Evolutionary conservation across 2,888 invertebrate genomes (phyloP).

Genomic region (Neria commutata): DNA sequence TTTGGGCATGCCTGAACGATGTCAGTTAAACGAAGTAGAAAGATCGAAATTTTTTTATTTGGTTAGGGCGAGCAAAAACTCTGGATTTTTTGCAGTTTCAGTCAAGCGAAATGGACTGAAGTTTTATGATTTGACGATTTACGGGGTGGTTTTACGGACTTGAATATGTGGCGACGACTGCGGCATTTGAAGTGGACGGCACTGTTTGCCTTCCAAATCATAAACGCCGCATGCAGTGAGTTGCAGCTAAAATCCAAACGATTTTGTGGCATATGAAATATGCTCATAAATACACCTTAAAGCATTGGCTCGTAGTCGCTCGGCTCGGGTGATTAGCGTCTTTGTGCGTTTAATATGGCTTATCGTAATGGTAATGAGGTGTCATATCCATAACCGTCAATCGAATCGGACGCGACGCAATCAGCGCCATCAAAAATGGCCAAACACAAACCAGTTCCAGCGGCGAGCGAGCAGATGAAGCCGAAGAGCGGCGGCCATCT

Average conservation of each 20-base stretch:
- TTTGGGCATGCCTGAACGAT: too few species aligned
- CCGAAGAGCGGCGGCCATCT: too few species aligned
- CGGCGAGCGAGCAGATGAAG: constrained; percentile 42
- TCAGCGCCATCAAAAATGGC: constrained; percentile 24
- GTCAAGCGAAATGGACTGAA: not conserved
- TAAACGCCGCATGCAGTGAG: too few species aligned
- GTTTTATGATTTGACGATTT: not conserved
- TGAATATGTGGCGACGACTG: not conserved
- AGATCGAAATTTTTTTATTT: too few species aligned
- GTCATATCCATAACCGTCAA: too few species aligned
- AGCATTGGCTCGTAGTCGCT: constrained; percentile 38
- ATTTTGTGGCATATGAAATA: constrained; percentile 45
- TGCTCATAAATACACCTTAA: constrained; percentile 31
- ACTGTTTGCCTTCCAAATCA: too few species aligned
- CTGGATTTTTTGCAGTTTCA: not conserved
- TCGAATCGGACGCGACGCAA: constrained; percentile 36
- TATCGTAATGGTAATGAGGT: too few species aligned
- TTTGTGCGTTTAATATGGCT: constrained; percentile 43
- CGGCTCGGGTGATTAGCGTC: constrained; percentile 9
- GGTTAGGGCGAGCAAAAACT: not conserved
- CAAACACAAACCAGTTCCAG: constrained; percentile 38
- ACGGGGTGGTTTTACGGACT: not conserved
- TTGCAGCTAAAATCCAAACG: too few species aligned
- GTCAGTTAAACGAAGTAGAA: not conserved
- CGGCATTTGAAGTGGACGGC: not conserved